Evolutionary conservation across 2,797 vertebrate genomes (phyloP), one percentile per base, ranked within the genome.

Genomic region (Melanotaenia parkinsoni): DNA sequence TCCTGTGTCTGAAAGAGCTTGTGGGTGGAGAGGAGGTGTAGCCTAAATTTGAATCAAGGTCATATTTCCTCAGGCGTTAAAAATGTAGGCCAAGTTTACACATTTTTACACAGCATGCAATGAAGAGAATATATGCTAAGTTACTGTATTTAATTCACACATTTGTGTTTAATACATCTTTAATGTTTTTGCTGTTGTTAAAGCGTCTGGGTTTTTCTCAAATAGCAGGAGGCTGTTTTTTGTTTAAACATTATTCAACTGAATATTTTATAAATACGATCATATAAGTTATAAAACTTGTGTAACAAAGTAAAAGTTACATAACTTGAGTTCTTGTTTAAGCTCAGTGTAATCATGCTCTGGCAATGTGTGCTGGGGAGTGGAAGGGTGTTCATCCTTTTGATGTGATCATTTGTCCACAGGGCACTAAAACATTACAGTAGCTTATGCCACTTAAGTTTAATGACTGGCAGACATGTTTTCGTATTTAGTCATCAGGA

Each of bases 21-120:
- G 87, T 88, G 85, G 88, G 85, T 72, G 83, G 87, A 82, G 85
- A 86, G 79, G 82, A 90, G 81, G 85, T 84, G 81, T 78, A 82
- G 79, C 81, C 81, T 77, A 80, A 81, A 86, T 89, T 61, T 81
- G 82, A 89, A 87, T 87, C 86, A 72, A 85, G 85, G 87, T 82
- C 89, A 86, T 58, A 60, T 87, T 84, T 89, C 88, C 81, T 86
- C 70, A 72, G 87, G 88, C 87, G 16, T 40, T 54, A 65, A 35
- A 71, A 84, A 91, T 91, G 81, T 89, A 88, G 91, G 88, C 67
- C 86, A 67, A 83, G 77, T 82, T 86, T 74, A 82, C 72, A n/a
- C 80, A 73, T 86, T 79, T 88, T 78, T 84, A 67, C 72, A 74
- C 64, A 54, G 80, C 67, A 24, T 58, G 73, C 30, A 50, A 72